phyloP scores from a whole-genome alignment of 2,113 vertebrate genomes.

The Elachura formosa region DNA sequence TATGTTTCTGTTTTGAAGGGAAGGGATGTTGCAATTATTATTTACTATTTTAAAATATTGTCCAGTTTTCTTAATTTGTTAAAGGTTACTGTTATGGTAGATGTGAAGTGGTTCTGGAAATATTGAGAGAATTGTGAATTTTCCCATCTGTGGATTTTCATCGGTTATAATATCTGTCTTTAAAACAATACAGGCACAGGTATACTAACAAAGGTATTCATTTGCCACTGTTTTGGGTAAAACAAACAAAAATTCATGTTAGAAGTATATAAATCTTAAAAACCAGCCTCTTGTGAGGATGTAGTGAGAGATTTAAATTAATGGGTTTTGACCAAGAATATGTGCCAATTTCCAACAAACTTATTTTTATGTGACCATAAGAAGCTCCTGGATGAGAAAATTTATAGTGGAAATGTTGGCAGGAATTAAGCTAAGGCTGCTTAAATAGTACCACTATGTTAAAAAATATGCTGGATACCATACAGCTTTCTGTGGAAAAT shows the following conservation, averaged over 20 bases:
- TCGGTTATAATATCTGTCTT: background rate
- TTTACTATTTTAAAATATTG: background rate
- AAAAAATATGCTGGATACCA: background rate
- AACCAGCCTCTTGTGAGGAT: background rate
- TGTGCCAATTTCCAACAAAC: background rate
- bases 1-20: background rate
- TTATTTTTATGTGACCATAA: conserved; percentile 29
- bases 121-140: background rate
- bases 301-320: background rate
- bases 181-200: background rate
- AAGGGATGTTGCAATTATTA: background rate
- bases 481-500: conserved; percentile 22
- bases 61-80: background rate
- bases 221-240: background rate
- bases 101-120: background rate
- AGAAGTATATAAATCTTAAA: background rate
- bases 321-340: background rate
- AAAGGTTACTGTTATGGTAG: background rate
- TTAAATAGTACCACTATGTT: background rate
- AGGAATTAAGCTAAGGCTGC: background rate
- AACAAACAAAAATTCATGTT: background rate
- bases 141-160: background rate
- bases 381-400: conserved; percentile 39
- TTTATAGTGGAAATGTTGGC: conserved; percentile 59
- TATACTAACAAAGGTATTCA: background rate